Percentiles rank a stretch among this genome's conserved stretches.
Evolutionary conservation across 2,888 invertebrate species (phyloP).

Genomic region (Hermodice carunculata): DNA sequence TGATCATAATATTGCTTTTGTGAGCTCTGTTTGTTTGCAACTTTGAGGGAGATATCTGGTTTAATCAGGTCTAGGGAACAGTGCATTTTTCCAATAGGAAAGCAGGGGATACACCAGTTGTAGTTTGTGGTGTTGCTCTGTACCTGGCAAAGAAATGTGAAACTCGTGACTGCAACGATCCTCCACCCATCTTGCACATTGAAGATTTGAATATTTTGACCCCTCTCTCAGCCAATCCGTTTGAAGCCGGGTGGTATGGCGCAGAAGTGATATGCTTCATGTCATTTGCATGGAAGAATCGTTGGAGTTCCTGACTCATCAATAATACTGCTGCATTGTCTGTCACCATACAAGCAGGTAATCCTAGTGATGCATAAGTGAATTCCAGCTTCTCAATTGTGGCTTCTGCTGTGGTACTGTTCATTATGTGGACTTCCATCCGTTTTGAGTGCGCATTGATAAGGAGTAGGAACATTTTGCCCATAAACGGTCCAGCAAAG

Average conservation of each 20-base stretch:
- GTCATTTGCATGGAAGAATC: conserved; percentile 32
- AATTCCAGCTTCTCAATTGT: conserved; percentile 35
- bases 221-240: background rate
- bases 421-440: conserved; percentile 33
- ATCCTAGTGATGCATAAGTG: conserved; percentile 34
- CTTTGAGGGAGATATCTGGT: too few species aligned
- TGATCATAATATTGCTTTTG: too few species aligned
- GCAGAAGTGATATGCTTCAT: conserved; percentile 28
- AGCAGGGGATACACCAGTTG: background rate
- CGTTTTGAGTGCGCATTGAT: conserved; percentile 47
- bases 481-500: conserved; percentile 43
- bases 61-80: background rate
- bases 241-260: conserved; percentile 6
- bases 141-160: background rate
- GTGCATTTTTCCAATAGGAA: background rate
- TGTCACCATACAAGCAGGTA: conserved; percentile 38
- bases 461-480: conserved; percentile 38
- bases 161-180: background rate
- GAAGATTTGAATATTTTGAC: background rate
- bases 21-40: too few species aligned
- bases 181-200: background rate
- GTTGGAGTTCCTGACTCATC: conserved; percentile 35
- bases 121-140: background rate
- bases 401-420: conserved; percentile 27
- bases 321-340: conserved; percentile 49